These are phyloP conservation scores for Progne subis DNA, from an alignment of 2,113 vertebrate species.

Conservation along the genomic window DNA sequence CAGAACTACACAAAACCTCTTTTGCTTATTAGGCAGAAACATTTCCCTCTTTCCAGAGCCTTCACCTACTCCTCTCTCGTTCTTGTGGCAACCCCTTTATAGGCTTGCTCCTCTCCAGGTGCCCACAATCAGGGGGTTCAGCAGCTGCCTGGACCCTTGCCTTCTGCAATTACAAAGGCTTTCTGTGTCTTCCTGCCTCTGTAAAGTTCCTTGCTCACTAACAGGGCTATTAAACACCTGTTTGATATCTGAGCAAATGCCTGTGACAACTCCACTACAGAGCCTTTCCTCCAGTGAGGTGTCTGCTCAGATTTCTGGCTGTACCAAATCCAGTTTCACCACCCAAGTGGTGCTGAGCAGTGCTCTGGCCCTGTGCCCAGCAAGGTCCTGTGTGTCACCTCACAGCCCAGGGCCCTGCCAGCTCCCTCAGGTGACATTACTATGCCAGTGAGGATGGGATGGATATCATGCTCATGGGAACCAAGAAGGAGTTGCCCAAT, in stretches of 20 bases:
- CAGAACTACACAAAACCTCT: accelerated
- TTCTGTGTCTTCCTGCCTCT: background rate
- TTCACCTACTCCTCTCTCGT: accelerated
- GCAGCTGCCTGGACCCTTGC: background rate
- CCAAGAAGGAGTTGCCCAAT: background rate
- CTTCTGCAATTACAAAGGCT: accelerated
- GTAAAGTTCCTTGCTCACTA: accelerated
- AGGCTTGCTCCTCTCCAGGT: background rate
- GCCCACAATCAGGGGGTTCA: background rate
- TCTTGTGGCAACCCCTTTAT: accelerated
- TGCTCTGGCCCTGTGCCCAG: background rate
- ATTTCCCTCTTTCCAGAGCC: background rate
- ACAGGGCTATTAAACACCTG: background rate
- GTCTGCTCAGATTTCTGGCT: background rate
- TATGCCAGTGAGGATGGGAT: background rate
- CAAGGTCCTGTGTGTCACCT: background rate
- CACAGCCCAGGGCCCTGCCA: accelerated
- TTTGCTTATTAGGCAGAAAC: background rate
- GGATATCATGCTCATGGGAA: accelerated
- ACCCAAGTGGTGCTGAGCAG: background rate
- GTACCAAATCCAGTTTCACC: accelerated
- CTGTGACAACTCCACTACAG: accelerated
- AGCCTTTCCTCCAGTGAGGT: background rate
- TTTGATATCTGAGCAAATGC: background rate
- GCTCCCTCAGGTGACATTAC: background rate